phyloP scores from a whole-genome alignment of 2,113 vertebrate species.

The Micromys minutus region DNA sequence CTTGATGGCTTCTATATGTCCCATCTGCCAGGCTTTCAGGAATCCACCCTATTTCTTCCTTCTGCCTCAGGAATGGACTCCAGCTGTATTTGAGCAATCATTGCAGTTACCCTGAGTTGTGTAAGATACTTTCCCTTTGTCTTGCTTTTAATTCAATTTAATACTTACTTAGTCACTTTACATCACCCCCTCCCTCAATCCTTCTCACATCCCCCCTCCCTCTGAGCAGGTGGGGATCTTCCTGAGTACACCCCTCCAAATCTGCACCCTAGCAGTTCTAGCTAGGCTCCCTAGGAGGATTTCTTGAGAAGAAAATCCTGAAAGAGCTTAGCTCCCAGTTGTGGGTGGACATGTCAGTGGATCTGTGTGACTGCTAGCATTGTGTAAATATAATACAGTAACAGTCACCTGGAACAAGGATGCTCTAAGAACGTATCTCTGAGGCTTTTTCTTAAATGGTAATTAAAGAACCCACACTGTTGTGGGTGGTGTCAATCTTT shows the following conservation, averaged over 20 bases:
- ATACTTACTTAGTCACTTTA: too few species aligned
- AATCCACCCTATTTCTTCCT: background rate
- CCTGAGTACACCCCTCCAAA: too few species aligned
- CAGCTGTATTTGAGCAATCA: background rate
- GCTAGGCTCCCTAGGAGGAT: too few species aligned
- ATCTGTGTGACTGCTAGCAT: accelerated
- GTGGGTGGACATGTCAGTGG: background rate
- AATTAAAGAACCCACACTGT: background rate
- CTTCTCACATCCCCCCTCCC: too few species aligned
- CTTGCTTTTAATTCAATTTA: too few species aligned
- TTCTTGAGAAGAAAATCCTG: background rate
- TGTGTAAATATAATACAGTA: background rate
- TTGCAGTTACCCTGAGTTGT: background rate
- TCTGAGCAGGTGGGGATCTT: too few species aligned
- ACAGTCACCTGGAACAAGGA: background rate
- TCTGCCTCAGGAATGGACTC: background rate
- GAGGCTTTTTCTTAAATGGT: background rate
- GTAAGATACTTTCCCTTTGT: background rate
- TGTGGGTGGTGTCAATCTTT: background rate
- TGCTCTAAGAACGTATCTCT: background rate
- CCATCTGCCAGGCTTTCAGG: background rate
- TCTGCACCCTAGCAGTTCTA: too few species aligned
- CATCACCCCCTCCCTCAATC: too few species aligned
- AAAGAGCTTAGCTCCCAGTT: background rate
- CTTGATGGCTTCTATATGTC: background rate